A percentile compares a stretch with the other conserved stretches of the same genome.
phyloP scores from a whole-genome alignment of 1,140 invertebrate genomes.

The Anadara kagoshimensis region DNA sequence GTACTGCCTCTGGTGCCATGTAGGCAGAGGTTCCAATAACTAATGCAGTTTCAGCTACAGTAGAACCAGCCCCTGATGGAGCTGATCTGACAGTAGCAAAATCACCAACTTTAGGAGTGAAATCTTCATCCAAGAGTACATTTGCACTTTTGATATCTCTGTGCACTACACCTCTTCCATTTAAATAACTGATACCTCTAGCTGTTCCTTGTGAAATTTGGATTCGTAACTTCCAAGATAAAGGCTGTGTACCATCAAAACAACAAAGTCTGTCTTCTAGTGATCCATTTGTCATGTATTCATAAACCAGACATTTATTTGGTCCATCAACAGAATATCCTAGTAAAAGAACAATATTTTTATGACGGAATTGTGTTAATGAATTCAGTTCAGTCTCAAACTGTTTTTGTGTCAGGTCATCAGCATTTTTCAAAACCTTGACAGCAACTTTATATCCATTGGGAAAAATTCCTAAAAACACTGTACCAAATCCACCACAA shows the following conservation, averaged over 20 bases:
- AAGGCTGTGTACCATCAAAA: constrained; percentile 66
- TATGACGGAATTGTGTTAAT: constrained; percentile 76
- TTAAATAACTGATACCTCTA: constrained; percentile 79
- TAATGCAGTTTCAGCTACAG: constrained; percentile 73
- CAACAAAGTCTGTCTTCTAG: constrained; percentile 78
- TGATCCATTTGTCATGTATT: constrained; percentile 82
- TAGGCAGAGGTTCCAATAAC: constrained; percentile 83
- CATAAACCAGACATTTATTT: constrained; percentile 80
- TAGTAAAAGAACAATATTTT: constrained; percentile 81
- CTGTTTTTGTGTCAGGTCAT: constrained; percentile 74
- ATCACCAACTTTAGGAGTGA: constrained; percentile 82
- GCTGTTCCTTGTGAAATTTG: constrained; percentile 79
- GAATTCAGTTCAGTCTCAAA: constrained; percentile 80
- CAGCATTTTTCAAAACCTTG: constrained; percentile 76
- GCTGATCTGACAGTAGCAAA: constrained; percentile 82
- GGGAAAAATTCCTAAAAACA: constrained; percentile 77
- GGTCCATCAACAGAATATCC: constrained; percentile 81
- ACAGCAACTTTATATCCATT: constrained; percentile 76
- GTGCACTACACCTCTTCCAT: constrained; percentile 80
- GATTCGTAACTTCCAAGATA: constrained; percentile 75
- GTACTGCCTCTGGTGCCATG: constrained; percentile 83
- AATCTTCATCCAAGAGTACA: constrained; percentile 80
- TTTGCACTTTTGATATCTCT: constrained; percentile 87
- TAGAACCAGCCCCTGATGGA: constrained; percentile 67
- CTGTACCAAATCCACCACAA: constrained; percentile 82